These are phyloP conservation scores for Plutomurus gul DNA, from an alignment of 1,140 invertebrate genomes.

Conservation along the genomic window DNA sequence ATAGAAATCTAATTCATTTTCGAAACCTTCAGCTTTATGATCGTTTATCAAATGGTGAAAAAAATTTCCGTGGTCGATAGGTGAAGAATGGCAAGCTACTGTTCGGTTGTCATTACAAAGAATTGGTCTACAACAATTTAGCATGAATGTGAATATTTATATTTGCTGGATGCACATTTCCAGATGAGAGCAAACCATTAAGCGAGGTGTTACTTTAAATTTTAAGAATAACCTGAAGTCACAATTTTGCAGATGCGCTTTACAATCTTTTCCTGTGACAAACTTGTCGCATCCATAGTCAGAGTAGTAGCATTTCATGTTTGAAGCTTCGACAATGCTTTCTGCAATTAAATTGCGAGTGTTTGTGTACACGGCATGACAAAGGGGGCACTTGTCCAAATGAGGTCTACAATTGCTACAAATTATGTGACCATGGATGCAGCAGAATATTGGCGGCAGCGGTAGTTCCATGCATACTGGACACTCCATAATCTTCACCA, in stretches of 20 bases:
- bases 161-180: too few species aligned
- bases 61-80: background rate
- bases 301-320: background rate
- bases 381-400: background rate
- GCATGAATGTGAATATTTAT: too few species aligned
- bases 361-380: background rate
- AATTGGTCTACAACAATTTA: background rate
- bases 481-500: constrained; percentile 12
- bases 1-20: background rate
- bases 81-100: background rate
- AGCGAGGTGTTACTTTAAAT: background rate
- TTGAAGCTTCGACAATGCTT: background rate
- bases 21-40: constrained; percentile 2
- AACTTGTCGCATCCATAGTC: background rate
- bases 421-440: constrained; percentile 13
- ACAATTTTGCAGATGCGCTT: background rate
- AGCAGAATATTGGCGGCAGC: background rate
- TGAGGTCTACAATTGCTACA: background rate
- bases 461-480: constrained; percentile 3
- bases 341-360: background rate
- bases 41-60: background rate
- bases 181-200: too few species aligned
- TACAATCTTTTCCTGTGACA: background rate
- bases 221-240: background rate
- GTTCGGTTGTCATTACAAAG: background rate